Evolutionary conservation across 2,797 vertebrate genomes (phyloP), one percentile per base, ranked within the genome.

Genomic region (Pseudochaenichthys georgianus): DNA sequence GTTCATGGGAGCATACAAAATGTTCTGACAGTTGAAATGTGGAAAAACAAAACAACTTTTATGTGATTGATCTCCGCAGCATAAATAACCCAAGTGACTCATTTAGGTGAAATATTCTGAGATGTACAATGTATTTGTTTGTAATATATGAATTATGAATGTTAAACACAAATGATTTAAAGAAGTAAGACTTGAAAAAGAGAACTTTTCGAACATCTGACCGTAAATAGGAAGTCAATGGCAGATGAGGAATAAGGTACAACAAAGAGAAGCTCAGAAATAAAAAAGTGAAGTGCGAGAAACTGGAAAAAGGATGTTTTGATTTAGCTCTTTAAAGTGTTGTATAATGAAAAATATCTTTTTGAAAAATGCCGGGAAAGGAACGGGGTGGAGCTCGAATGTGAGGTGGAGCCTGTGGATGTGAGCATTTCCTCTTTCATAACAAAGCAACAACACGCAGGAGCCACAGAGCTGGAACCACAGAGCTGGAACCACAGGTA

Each of bases 401-500:
- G 23, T 0, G 41, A 71, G 73, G 82, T 5, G 81, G 76, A 5
- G 78, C 9, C 38, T 13, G 19, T 1, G 0, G 0, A 42, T 0
- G 13, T 1, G 64, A 57, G 63, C 47, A 63, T 16, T 0, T 2
- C 45, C 2, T 5, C 19, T 71, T 28, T 65, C 68, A 55, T 0
- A 38, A 62, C 61, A 52, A 61, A 17, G 13, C 0, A 13, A 3
- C 28, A 9, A 17, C 43, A 23, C 0, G 43, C 43, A 16, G 69
- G 21, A 77, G 62, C 64, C 13, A 28, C 72, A 74, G 62, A 75
- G 13, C 55, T 7, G 17, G 43, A 68, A 13, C 4, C 2, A 13
- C 64, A 85, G 89, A 75, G 13, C 55, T 7, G 17, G 43, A 68
- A 13, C 4, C 2, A 13, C 64, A 85, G 89, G 90, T 89, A 89